Evolutionary conservation across 1,140 invertebrate genomes (phyloP).

Genomic region (Bombus pyrosoma): DNA sequence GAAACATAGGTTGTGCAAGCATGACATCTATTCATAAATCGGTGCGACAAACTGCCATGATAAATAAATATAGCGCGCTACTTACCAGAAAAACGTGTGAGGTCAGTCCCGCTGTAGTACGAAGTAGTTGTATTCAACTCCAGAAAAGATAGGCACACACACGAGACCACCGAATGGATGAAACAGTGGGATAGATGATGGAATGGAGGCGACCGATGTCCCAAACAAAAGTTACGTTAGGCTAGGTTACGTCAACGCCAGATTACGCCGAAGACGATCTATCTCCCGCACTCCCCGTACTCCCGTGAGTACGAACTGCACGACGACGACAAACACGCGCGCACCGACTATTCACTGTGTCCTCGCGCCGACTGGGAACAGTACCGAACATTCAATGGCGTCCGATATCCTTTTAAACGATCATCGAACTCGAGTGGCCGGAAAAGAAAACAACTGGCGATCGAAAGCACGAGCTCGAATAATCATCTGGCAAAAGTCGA

Average conservation of each 20-base stretch:
- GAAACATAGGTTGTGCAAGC: neutral
- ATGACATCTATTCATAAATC: constrained; percentile 16
- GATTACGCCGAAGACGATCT: constrained; percentile 71
- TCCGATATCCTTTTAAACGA: constrained; percentile 25
- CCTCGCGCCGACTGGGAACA: constrained; percentile 30
- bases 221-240: constrained; percentile 65
- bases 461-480: neutral
- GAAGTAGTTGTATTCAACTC: neutral
- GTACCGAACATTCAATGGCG: constrained; percentile 41
- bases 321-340: constrained; percentile 35
- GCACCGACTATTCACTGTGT: constrained; percentile 31
- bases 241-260: constrained; percentile 69
- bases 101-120: constrained; percentile 15
- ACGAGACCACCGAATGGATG: constrained; percentile 17
- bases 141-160: constrained; percentile 28
- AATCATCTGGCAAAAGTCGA: constrained; percentile 15
- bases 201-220: constrained; percentile 30
- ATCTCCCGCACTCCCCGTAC: constrained; percentile 53
- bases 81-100: constrained; percentile 43
- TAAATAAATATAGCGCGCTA: constrained; percentile 31
- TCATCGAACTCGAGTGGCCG: neutral
- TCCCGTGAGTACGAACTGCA: neutral
- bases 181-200: constrained; percentile 4
- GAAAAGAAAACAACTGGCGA: neutral
- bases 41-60: neutral